Percentiles rank a stretch among this genome's conserved stretches.
Conservation (phyloP, 2,888 invertebrate genomes). For the Parasteatoda lunata region DNA sequence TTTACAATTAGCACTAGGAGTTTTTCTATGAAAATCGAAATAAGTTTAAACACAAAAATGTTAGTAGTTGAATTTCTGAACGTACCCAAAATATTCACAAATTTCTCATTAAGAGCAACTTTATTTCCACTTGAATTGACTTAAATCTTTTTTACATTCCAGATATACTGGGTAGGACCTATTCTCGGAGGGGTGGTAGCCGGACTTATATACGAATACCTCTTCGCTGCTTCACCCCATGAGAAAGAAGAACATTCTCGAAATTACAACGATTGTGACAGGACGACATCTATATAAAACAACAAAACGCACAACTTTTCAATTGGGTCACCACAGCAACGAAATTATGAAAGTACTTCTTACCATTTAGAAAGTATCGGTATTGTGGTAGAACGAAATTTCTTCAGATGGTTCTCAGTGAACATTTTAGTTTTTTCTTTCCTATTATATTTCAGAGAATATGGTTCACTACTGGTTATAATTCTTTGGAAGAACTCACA, state of each 20-base stretch:
- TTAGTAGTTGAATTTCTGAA: neutral
- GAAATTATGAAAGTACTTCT: no score
- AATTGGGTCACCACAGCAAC: no score
- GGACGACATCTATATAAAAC: constrained; percentile 52
- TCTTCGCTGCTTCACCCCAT: constrained; percentile 54
- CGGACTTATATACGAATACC: constrained; percentile 81
- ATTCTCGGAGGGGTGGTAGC: constrained; percentile 86
- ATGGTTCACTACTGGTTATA: no score
- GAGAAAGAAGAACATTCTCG: constrained; percentile 54
- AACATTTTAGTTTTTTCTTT: no score
- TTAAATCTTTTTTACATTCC: constrained; percentile 61
- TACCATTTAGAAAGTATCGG: no score
- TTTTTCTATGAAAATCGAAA: neutral
- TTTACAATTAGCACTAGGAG: neutral
- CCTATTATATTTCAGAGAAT: no score
- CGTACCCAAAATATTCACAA: neutral
- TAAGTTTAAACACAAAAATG: neutral
- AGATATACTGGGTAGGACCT: constrained; percentile 93
- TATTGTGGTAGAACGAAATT: no score
- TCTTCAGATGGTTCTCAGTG: no score
- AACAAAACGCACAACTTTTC: no score
- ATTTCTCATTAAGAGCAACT: neutral
- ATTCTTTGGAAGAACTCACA: no score
- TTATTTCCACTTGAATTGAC: neutral
- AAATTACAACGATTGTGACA: constrained; percentile 57